These are phyloP conservation scores for Lepidostoma basale DNA, from an alignment of 1,140 invertebrate species.

Conservation along the genomic window DNA sequence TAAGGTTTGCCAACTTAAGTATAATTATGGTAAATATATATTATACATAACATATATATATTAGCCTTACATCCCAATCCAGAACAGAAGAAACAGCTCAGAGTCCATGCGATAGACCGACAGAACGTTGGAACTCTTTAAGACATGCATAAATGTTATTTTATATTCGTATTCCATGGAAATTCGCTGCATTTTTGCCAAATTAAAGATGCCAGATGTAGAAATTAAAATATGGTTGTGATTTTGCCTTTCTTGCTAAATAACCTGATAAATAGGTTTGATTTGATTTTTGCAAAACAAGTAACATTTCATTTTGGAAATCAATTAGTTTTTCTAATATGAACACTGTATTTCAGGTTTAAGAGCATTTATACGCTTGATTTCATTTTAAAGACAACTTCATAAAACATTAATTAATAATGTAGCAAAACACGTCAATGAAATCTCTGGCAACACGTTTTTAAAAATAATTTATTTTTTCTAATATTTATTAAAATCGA, in stretches of 20 bases:
- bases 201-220: neutral
- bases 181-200: neutral
- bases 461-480: too few relatives aligned
- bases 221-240: slow-evolving; percentile 8
- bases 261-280: too few relatives aligned
- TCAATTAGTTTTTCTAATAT: too few relatives aligned
- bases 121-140: neutral
- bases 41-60: neutral
- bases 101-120: neutral
- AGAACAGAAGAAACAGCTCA: neutral
- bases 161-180: neutral
- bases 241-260: slow-evolving; percentile 14
- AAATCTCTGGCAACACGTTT: too few relatives aligned
- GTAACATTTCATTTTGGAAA: too few relatives aligned
- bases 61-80: neutral
- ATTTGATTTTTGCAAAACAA: too few relatives aligned
- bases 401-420: too few relatives aligned
- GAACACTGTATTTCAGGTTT: too few relatives aligned
- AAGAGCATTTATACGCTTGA: too few relatives aligned
- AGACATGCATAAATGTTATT: neutral
- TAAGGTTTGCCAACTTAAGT: neutral
- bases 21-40: neutral
- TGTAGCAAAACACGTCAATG: too few relatives aligned
- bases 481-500: too few relatives aligned
- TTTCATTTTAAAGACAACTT: too few relatives aligned